Percentiles rank a stretch among this genome's conserved stretches.
phyloP scores from a whole-genome alignment of 2,113 vertebrate species.

The Passer montanus region DNA sequence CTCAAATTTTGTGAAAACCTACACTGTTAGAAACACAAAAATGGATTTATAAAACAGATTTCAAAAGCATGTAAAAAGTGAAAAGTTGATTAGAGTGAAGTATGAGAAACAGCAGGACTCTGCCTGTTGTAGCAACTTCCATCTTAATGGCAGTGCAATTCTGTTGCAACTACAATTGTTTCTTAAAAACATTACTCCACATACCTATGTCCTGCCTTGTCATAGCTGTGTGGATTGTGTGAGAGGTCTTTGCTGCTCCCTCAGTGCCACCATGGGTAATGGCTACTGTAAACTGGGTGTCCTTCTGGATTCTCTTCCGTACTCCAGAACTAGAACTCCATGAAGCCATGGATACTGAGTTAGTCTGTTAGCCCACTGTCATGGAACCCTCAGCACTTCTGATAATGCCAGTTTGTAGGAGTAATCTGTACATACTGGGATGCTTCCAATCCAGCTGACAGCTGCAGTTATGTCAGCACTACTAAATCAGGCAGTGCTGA shows the following conservation, averaged over 20 bases:
- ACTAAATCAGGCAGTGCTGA: not conserved
- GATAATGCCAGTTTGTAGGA: not conserved
- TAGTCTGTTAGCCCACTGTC: not conserved
- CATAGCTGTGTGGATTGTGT: not conserved
- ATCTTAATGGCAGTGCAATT: not conserved
- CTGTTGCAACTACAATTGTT: not conserved
- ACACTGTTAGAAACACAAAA: not conserved
- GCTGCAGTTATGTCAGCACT: not conserved
- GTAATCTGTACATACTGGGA: not conserved
- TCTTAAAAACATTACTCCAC: not conserved
- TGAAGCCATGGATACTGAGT: not conserved
- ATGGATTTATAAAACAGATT: not conserved
- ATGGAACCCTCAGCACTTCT: not conserved
- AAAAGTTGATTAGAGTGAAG: not conserved
- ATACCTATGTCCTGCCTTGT: not conserved
- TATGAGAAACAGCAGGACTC: not conserved
- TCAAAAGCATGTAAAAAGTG: not conserved
- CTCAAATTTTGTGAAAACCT: not conserved
- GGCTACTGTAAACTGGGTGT: not conserved
- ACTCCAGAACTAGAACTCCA: not conserved
- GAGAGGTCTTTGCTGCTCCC: not conserved
- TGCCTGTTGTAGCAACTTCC: not conserved
- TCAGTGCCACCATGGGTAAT: not conserved
- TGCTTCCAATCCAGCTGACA: not conserved
- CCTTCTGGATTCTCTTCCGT: not conserved